A percentile compares a stretch with the other conserved stretches of the same genome.
Conservation (phyloP, 2,888 invertebrate genomes). For the Cacoxenus indagator region DNA sequence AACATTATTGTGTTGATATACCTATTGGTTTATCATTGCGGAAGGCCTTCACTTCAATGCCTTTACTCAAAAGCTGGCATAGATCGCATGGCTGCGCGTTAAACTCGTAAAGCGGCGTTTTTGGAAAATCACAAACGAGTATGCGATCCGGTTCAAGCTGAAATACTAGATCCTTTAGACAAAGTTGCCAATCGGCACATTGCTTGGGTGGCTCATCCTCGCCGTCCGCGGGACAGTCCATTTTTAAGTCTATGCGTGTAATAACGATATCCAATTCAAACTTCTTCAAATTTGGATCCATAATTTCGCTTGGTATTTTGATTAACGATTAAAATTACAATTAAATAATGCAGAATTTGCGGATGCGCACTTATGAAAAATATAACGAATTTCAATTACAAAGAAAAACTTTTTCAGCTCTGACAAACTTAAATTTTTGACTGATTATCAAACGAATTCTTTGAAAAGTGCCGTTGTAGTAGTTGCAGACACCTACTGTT, state of each 20-base stretch:
- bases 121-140: slow-evolving; percentile 21
- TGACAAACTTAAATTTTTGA: too few relatives aligned
- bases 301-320: slow-evolving; percentile 15
- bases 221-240: not conserved
- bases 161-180: slow-evolving; percentile 28
- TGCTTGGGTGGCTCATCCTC: not conserved
- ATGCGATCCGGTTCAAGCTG: slow-evolving; percentile 37
- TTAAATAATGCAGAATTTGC: not conserved
- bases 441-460: too few relatives aligned
- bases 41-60: slow-evolving; percentile 34
- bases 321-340: not conserved
- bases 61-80: slow-evolving; percentile 33
- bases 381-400: too few relatives aligned
- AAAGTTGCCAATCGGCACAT: slow-evolving; percentile 28
- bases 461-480: too few relatives aligned
- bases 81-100: slow-evolving; percentile 45
- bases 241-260: not conserved
- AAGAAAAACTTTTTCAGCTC: too few relatives aligned
- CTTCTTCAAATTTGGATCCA: slow-evolving; percentile 34
- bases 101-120: slow-evolving; percentile 30
- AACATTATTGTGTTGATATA: not conserved
- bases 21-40: not conserved
- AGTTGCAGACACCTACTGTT: too few relatives aligned
- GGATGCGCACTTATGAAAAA: too few relatives aligned
- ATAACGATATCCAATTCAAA: slow-evolving; percentile 43